Base-by-base conservation (phyloP, 1,140 invertebrate species). In the Spodoptera frugiperda region DNA sequence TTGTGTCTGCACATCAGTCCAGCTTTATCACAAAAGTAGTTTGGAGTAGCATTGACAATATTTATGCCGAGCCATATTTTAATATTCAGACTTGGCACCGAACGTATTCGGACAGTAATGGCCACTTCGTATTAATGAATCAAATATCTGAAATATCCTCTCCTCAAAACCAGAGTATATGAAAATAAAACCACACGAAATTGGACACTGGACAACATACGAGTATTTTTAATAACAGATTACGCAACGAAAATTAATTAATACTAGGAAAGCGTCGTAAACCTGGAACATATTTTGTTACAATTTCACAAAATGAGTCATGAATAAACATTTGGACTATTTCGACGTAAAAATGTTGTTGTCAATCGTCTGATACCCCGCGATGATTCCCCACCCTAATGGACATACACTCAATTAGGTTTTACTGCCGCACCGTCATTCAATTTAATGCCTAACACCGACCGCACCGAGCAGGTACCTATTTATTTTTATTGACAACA, bases 401-500 rank as follows among this genome's bases (percentile, higher is more conserved):
- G 89, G 88, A 84, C 88, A 89, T 84, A 90, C 90, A 92, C 89
- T 91, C 90, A 92, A 92, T 92, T 91, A 92, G 88, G 79, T 89
- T 91, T 91, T 89, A 92, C 89, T 84, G 87, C 86, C 81, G 74
- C 84, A 67, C 85, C 80, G 87, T 81, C 86, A 87, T 92, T 92
- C 90, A 92, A 91, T 91, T 91, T 91, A 89, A 89, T 89, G 87
- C 89, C 86, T 85, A 88, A 88, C 86, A 86, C 82, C 82, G 83
- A 82, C 89, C 88, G 83, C 89, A 86, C 81, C 85, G 75, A 83
- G 76, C 82, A 82, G 78, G 81, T 83, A 83, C 84, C 86, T 88
- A 88, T 90, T 89, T 91, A 87, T 90, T 91, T 90, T 88, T 89
- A 88, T 90, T 83, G 85, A 81, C 79, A 78, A 80, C 78, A 63